Conservation (phyloP, 2,797 vertebrate species). For the Gymnoscopelus microlampas region DNA sequence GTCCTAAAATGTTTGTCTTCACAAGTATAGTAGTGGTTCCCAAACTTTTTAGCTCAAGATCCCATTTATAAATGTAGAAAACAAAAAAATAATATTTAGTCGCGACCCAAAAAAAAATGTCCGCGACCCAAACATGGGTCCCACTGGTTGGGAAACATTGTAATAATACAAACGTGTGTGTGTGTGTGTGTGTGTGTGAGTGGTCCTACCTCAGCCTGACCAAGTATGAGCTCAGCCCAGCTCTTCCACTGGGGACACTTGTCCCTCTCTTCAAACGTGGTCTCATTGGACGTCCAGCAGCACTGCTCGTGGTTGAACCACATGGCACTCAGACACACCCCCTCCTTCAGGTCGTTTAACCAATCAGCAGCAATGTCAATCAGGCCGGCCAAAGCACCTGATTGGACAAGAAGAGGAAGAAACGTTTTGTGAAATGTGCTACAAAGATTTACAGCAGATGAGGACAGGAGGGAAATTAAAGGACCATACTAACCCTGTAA, state of each 20-base stretch:
- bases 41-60: no score
- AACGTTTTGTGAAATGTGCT: not conserved
- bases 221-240: slow-evolving; percentile 97
- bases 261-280: slow-evolving; percentile 96
- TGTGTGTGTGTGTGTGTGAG: slow-evolving; percentile 2
- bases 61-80: no score
- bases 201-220: slow-evolving; percentile 92
- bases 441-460: not conserved
- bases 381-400: slow-evolving; percentile 95
- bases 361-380: slow-evolving; percentile 99
- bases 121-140: no score
- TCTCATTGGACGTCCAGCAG: slow-evolving; percentile 97
- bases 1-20: no score
- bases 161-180: no score
- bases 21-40: no score
- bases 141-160: no score
- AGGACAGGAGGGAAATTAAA: not conserved
- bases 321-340: slow-evolving; percentile 94
- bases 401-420: slow-evolving; percentile 16
- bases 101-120: no score
- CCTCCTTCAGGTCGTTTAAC: slow-evolving; percentile 99
- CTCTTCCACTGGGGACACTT: slow-evolving; percentile 99
- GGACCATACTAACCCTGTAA: no score
- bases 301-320: slow-evolving; percentile 99
- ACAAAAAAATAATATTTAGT: no score